These are phyloP conservation scores for Parelbella ahira DNA, from an alignment of 2,888 invertebrate species.

Conservation along the genomic window DNA sequence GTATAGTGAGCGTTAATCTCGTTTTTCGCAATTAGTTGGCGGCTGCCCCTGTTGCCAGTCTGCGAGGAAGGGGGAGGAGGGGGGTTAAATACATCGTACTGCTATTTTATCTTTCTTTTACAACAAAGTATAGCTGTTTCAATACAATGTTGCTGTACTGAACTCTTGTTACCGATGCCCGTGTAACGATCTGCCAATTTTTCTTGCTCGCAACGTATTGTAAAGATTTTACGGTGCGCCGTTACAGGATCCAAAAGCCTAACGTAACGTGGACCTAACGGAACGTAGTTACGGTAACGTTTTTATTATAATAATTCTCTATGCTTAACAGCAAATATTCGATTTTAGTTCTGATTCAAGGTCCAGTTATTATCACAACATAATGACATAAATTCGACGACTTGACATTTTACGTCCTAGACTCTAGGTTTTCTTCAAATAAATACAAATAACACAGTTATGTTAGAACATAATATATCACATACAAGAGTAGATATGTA, in stretches of 20 bases:
- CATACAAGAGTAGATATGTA: too few relatives aligned
- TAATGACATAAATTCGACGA: too few relatives aligned
- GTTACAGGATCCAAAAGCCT: slow-evolving; percentile 8
- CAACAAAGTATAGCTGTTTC: slow-evolving; percentile 36
- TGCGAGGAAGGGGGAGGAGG: slow-evolving; percentile 49
- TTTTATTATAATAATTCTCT: too few relatives aligned
- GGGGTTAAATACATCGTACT: slow-evolving; percentile 57
- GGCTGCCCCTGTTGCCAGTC: slow-evolving; percentile 58
- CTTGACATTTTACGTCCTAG: too few relatives aligned
- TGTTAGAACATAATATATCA: too few relatives aligned
- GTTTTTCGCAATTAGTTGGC: slow-evolving; percentile 74
- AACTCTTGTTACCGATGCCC: slow-evolving; percentile 14
- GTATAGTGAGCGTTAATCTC: slow-evolving; percentile 66
- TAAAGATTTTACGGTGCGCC: slow-evolving; percentile 11
- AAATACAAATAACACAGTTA: too few relatives aligned
- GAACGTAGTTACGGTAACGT: too few relatives aligned
- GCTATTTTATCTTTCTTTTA: slow-evolving; percentile 51
- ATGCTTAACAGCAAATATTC: too few relatives aligned
- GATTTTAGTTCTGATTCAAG: too few relatives aligned
- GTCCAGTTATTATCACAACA: too few relatives aligned
- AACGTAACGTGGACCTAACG: too few relatives aligned
- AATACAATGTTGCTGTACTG: slow-evolving; percentile 17
- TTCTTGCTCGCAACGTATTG: slow-evolving; percentile 4
- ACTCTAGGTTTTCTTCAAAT: too few relatives aligned
- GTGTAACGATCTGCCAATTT: slow-evolving; percentile 18